A percentile compares a stretch with the other conserved stretches of the same genome.
These are phyloP conservation scores for Leguminivora glycinivorella DNA, from an alignment of 1,140 invertebrate genomes.

Conservation along the genomic window DNA sequence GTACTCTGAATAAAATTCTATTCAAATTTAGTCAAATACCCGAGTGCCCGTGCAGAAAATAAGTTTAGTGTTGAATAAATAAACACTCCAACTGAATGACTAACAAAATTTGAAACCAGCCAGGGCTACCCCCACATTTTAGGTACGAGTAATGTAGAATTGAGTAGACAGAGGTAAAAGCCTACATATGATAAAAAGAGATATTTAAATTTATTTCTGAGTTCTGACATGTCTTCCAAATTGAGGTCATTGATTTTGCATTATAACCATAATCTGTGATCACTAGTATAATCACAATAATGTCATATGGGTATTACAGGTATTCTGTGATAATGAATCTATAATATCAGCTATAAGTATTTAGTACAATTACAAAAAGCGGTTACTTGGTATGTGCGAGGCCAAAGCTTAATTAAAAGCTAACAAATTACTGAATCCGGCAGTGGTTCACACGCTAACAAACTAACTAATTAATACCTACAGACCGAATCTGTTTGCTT, in stretches of 20 bases:
- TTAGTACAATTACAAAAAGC: neutral
- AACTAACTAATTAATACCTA: conserved; percentile 3
- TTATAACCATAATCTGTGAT: too few species aligned
- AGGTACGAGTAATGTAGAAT: too few species aligned
- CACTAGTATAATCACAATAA: too few species aligned
- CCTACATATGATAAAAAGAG: too few species aligned
- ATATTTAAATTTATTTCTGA: too few species aligned
- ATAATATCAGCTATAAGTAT: too few species aligned
- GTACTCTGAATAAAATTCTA: neutral
- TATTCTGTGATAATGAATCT: too few species aligned
- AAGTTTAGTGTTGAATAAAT: neutral
- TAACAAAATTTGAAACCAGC: neutral
- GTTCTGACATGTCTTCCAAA: too few species aligned
- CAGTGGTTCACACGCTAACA: neutral
- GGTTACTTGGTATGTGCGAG: neutral
- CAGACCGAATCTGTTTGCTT: neutral
- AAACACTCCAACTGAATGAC: neutral
- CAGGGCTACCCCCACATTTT: too few species aligned
- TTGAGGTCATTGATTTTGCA: too few species aligned
- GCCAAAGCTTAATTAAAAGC: neutral
- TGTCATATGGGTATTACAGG: too few species aligned
- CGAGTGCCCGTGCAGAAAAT: neutral
- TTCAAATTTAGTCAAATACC: conserved; percentile 9
- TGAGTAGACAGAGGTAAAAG: too few species aligned
- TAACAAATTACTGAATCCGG: neutral